Conservation (phyloP, 2,113 vertebrate genomes). For the Microtus montanus region DNA sequence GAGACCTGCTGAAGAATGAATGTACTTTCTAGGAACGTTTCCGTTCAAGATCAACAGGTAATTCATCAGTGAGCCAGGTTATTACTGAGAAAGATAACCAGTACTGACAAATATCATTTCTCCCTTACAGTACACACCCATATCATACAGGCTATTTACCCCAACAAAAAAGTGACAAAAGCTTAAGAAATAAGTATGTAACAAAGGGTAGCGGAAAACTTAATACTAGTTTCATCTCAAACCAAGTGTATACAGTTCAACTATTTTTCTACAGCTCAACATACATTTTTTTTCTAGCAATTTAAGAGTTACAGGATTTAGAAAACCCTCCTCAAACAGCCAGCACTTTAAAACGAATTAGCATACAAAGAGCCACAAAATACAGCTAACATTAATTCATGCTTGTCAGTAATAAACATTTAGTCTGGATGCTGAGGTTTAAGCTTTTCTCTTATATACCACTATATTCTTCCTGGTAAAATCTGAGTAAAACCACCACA, state of each 20-base stretch:
- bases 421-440: conserved; percentile 78
- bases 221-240: conserved; percentile 56
- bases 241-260: not conserved
- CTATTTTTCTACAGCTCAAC: conserved; percentile 47
- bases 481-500: conserved; percentile 45
- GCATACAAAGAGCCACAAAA: conserved; percentile 68
- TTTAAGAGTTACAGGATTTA: conserved; percentile 48
- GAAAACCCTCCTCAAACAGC: conserved; percentile 51
- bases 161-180: conserved; percentile 21
- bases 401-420: conserved; percentile 86
- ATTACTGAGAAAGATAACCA: not conserved
- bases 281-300: not conserved
- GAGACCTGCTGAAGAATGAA: not conserved
- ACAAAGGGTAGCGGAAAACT: not conserved
- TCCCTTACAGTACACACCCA: not conserved
- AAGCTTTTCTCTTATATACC: conserved; percentile 29
- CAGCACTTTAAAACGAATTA: conserved; percentile 61
- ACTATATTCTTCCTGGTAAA: conserved; percentile 6
- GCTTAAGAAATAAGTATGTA: conserved; percentile 45
- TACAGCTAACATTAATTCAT: conserved; percentile 81
- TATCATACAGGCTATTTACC: conserved; percentile 1
- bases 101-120: not conserved
- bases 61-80: not conserved
- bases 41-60: conserved; percentile 1
- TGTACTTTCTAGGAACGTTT: not conserved